phyloP scores from a whole-genome alignment of 2,888 invertebrate species.

The Timema podura region DNA sequence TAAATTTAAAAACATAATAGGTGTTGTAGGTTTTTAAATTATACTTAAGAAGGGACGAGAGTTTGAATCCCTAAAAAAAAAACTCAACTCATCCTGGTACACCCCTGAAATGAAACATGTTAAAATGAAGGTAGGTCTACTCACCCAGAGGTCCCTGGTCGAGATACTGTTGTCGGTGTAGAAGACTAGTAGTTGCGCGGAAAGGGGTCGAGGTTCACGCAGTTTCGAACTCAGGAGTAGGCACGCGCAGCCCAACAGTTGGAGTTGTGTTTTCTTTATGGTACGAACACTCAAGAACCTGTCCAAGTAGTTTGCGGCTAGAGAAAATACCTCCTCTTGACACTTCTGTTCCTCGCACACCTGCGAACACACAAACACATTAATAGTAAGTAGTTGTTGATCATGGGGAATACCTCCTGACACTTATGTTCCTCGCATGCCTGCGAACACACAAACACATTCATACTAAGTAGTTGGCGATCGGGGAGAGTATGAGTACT shows the following conservation, averaged over 20 bases:
- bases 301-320: slow-evolving; percentile 91
- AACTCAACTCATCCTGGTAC: too few relatives aligned
- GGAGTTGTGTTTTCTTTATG: slow-evolving; percentile 81
- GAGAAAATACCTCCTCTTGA: slow-evolving; percentile 89
- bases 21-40: too few relatives aligned
- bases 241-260: slow-evolving; percentile 88
- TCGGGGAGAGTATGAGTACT: too few relatives aligned
- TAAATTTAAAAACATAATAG: too few relatives aligned
- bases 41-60: too few relatives aligned
- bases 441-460: too few relatives aligned
- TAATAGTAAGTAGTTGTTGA: too few relatives aligned
- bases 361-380: slow-evolving; percentile 50
- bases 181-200: slow-evolving; percentile 77
- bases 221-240: slow-evolving; percentile 90
- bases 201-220: slow-evolving; percentile 77
- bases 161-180: slow-evolving; percentile 94
- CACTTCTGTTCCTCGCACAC: slow-evolving; percentile 91
- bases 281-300: slow-evolving; percentile 82
- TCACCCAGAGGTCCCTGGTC: slow-evolving; percentile 81
- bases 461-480: too few relatives aligned
- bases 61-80: too few relatives aligned
- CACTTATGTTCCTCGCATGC: too few relatives aligned
- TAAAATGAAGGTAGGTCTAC: slow-evolving; percentile 43
- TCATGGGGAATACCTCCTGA: too few relatives aligned
- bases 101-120: too few relatives aligned